Base-by-base conservation (phyloP, 2,888 invertebrate genomes). In the Gymnoscelis rufifasciata region DNA sequence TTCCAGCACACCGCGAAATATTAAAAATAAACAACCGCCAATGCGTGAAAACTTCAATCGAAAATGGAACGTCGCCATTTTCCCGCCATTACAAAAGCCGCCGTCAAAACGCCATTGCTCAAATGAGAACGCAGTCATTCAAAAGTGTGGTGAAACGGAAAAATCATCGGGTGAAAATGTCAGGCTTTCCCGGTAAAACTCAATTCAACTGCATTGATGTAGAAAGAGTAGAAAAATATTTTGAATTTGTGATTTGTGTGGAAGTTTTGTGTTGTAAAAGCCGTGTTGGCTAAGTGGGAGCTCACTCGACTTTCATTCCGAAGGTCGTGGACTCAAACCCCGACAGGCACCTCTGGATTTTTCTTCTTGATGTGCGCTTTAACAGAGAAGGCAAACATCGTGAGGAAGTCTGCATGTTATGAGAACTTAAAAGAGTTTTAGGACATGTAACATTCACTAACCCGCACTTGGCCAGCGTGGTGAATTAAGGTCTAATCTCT, bases 81-180 rank as follows among this genome's bases (percentile, higher is more conserved):
- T 76, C 71, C 65, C 65, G 57, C 62, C 50, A 43, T 64, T 71
- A 83, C 81, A 86, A 86, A 83, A 76, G 73, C 39, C 64, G 45
- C 77, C 79, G 80, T 83, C 82, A 84, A 86, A 58, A 86, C 81
- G 83, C 77, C 86, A 87, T 87, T 87, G 86, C 83, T 77, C 69
- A 83, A 83, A 83, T 83, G 84, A 83, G 75, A 84, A 83, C 78
- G 74, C 84, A 83, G 74, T 82, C 82, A 82, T 78, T 77, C 82
- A 79, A 68, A 76, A 71, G 80, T 77, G 80, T 78, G 76, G 81
- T 80, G 86, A 59, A 68, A 78, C 59, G 87, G 86, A 86, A 87
- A 84, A 84, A 82, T 83, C 83, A 83, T 83, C 73, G 74, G 68
- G 73, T 60, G 68, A 80, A 47, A 79, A 83, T 74, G 75, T 76